Percentiles rank a stretch among this genome's conserved stretches.
Evolutionary conservation across 2,888 invertebrate genomes (phyloP).

Genomic region (Cosmopolites sordidus): DNA sequence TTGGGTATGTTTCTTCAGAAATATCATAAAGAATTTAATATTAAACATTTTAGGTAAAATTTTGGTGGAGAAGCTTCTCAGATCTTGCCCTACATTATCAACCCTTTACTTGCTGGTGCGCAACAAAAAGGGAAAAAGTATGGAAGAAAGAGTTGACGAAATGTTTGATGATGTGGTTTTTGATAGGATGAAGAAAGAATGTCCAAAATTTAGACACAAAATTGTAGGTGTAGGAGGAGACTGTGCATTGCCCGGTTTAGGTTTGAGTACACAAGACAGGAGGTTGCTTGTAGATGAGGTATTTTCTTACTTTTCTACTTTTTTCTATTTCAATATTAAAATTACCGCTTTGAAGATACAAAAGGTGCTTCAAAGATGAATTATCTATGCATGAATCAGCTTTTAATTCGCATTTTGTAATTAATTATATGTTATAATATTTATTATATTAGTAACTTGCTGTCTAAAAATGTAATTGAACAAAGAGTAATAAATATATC

Average conservation of each 20-base stretch:
- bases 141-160: constrained; percentile 61
- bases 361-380: too few species aligned
- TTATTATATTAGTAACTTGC: too few species aligned
- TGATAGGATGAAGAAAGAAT: constrained; percentile 51
- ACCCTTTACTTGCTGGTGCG: constrained; percentile 56
- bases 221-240: constrained; percentile 56
- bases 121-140: constrained; percentile 59
- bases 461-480: too few species aligned
- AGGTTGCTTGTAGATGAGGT: constrained; percentile 52
- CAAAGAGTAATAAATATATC: too few species aligned
- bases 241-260: constrained; percentile 57
- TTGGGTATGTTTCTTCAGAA: constrained; percentile 40
- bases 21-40: background rate
- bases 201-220: constrained; percentile 61
- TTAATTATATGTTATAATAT: too few species aligned
- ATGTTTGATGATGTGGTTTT: constrained; percentile 66
- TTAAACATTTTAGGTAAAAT: constrained; percentile 51
- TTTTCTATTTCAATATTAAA: too few species aligned
- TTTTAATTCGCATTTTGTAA: too few species aligned
- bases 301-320: too few species aligned
- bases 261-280: constrained; percentile 56
- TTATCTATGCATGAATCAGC: too few species aligned
- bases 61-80: constrained; percentile 57
- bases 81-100: constrained; percentile 54
- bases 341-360: too few species aligned